phyloP scores from a whole-genome alignment of 2,888 invertebrate genomes.

The Eucera pruinosa region DNA sequence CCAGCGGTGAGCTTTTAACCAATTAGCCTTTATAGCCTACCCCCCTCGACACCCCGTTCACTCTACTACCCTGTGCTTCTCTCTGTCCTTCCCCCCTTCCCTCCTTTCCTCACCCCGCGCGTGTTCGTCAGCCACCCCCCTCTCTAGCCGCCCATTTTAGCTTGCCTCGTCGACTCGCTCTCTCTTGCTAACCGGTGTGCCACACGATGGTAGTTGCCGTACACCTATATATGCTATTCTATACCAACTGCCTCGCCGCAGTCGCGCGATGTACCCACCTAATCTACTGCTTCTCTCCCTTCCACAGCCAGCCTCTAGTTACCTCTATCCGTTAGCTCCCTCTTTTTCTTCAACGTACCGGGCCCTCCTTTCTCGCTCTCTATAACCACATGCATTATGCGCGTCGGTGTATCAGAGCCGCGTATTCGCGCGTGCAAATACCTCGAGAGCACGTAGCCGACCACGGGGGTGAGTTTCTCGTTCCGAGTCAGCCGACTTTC shows the following conservation, averaged over 20 bases:
- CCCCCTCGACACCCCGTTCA: slow-evolving; percentile 55
- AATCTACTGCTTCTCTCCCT: slow-evolving; percentile 77
- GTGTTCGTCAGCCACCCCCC: slow-evolving; percentile 5
- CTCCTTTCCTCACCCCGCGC: background rate
- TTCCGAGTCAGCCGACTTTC: slow-evolving; percentile 27
- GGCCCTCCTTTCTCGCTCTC: slow-evolving; percentile 46
- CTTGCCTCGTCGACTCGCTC: slow-evolving; percentile 53
- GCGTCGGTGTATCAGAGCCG: slow-evolving; percentile 63
- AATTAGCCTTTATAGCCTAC: slow-evolving; percentile 84
- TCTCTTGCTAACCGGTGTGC: slow-evolving; percentile 34
- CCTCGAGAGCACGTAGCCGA: slow-evolving; percentile 54
- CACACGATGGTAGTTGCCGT: slow-evolving; percentile 64
- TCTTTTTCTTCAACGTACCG: slow-evolving; percentile 31
- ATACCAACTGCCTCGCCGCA: slow-evolving; percentile 72
- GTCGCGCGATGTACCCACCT: slow-evolving; percentile 77
- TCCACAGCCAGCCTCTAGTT: slow-evolving; percentile 39
- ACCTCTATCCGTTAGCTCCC: slow-evolving; percentile 36
- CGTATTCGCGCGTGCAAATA: slow-evolving; percentile 68
- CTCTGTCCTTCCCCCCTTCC: slow-evolving; percentile 1
- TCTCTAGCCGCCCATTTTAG: slow-evolving; percentile 56
- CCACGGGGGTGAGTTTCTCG: slow-evolving; percentile 41
- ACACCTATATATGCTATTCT: slow-evolving; percentile 61
- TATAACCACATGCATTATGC: slow-evolving; percentile 64
- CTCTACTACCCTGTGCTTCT: slow-evolving; percentile 21
- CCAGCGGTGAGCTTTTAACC: slow-evolving; percentile 84